Evolutionary conservation across 2,113 vertebrate species (phyloP), one percentile per base, ranked within the genome.

Genomic region (Poeciliopsis occidentalis): DNA sequence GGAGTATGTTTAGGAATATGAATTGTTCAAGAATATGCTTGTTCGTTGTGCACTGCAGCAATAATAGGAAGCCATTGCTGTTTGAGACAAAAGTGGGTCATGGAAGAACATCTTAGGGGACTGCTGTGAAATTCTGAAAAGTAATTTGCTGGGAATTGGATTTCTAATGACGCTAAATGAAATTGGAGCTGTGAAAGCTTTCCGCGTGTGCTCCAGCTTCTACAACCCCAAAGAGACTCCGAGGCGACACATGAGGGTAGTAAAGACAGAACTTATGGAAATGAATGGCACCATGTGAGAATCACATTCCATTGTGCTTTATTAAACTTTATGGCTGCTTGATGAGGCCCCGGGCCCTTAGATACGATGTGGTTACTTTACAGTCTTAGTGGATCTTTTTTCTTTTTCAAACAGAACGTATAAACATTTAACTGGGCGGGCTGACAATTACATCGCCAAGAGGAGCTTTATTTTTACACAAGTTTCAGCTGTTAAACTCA

Each of bases 131-230:
- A 90, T 89, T 91, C 85, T 69, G 87, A 91, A 91, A 89, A 89
- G 85, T 87, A 73, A 92, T 94, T 94, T 93, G 80, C 87, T 80
- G 87, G 87, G 88, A 92, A 94, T 91, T 93, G 87, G 92, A 91
- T 93, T 93, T 90, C 81, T 93, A 92, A 94, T 94, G 92, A 89
- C 67, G 64, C 83, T 85, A 85, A 92, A 91, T 92, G 89, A 91
- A 92, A 93, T 89, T 79, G 84, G 89, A 92, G 88, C 87, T 72
- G 83, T 79, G 87, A 92, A 86, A 88, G 80, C 72, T 85, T 84
- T 87, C 75, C 41, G 78, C 73, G 66, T 76, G 83, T 84, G 83
- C 70, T 68, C 73, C 44, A 69, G 67, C 84, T 85, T 79, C 71
- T 47, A 84, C 83, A 85, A 81, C 72, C 77, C 90, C 79, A 41